These are phyloP conservation scores for Cancer borealis DNA, from an alignment of 2,888 invertebrate genomes.

Conservation along the genomic window DNA sequence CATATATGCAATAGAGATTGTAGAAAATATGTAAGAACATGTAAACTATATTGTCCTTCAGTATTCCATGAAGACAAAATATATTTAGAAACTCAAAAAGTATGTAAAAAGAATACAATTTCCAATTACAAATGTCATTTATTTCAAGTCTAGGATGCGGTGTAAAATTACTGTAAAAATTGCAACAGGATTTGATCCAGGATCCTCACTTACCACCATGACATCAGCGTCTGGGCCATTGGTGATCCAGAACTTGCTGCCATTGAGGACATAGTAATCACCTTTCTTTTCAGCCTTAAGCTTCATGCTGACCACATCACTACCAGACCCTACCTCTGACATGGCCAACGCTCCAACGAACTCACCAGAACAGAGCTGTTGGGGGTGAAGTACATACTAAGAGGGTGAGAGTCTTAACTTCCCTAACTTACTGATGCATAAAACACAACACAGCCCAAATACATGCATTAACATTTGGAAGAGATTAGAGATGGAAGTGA, in stretches of 20 bases:
- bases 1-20: no score
- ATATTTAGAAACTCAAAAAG: neutral
- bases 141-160: neutral
- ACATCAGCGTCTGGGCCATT: conserved; percentile 98
- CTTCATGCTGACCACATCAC: conserved; percentile 98
- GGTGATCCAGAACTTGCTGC: conserved; percentile 99
- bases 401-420: neutral
- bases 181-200: neutral
- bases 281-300: conserved; percentile 92
- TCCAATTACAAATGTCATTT: neutral
- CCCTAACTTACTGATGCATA: neutral
- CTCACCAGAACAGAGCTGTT: conserved; percentile 93
- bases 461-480: neutral
- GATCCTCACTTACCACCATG: conserved; percentile 85
- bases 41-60: no score
- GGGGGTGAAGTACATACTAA: conserved; percentile 34
- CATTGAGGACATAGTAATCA: conserved; percentile 95
- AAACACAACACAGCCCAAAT: neutral
- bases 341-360: conserved; percentile 96
- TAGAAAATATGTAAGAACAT: no score
- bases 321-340: conserved; percentile 96
- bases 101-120: neutral
- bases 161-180: neutral
- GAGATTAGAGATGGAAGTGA: neutral
- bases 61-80: no score